These are phyloP conservation scores for Oceanodroma leucorhoa DNA, from an alignment of 2,797 vertebrate genomes.

Conservation along the genomic window DNA sequence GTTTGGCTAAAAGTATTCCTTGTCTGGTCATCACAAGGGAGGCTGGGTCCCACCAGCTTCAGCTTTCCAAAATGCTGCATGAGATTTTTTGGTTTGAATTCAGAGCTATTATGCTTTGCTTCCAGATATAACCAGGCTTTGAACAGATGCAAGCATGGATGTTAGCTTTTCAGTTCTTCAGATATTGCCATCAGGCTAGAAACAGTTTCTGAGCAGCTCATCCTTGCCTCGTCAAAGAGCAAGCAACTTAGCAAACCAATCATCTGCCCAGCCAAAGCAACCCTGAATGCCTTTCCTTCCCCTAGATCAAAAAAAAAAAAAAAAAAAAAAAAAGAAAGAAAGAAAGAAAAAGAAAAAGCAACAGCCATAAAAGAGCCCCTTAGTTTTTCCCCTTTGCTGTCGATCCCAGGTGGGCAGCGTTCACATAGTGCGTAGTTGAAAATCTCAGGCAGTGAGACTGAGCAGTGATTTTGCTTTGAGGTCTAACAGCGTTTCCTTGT, in stretches of 20 bases:
- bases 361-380: not conserved
- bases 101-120: not conserved
- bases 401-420: not conserved
- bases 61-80: not conserved
- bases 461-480: not conserved
- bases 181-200: not conserved
- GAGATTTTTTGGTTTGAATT: not conserved
- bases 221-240: not conserved
- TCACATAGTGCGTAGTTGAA: fast-evolving
- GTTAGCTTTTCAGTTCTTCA: not conserved
- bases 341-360: not conserved
- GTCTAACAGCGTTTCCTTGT: not conserved
- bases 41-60: not conserved
- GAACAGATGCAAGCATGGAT: not conserved
- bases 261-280: not conserved
- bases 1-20: not conserved
- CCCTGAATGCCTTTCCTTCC: not conserved
- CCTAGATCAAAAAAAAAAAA: not conserved
- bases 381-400: not conserved
- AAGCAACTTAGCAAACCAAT: not conserved
- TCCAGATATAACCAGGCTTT: not conserved
- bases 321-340: not conserved
- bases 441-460: not conserved
- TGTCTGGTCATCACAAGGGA: not conserved
- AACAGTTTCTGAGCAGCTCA: not conserved